Conservation (phyloP, 2,797 vertebrate genomes). For the Notolabrus celidotus region DNA sequence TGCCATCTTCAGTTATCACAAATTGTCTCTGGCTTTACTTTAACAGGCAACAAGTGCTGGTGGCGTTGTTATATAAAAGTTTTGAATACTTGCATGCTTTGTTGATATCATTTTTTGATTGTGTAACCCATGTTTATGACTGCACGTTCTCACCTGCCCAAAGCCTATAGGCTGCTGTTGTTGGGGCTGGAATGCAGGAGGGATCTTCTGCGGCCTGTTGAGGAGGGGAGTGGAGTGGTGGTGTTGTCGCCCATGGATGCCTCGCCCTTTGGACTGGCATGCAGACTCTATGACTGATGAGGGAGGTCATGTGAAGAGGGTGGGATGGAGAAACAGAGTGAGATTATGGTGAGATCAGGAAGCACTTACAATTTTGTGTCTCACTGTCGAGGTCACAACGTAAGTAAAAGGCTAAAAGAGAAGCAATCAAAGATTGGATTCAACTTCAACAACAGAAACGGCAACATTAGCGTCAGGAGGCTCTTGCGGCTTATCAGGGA, state of each 20-base stretch:
- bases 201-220: slow-evolving; percentile 91
- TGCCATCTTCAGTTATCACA: background rate
- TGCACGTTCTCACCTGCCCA: slow-evolving; percentile 89
- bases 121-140: background rate
- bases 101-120: background rate
- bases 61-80: background rate
- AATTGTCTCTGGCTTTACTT: background rate
- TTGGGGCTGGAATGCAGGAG: slow-evolving; percentile 90
- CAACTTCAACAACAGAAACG: slow-evolving; percentile 39
- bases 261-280: slow-evolving; percentile 90
- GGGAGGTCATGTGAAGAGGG: slow-evolving; percentile 19
- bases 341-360: slow-evolving; percentile 4
- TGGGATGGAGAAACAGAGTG: background rate
- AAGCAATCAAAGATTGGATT: slow-evolving; percentile 33
- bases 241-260: slow-evolving; percentile 87
- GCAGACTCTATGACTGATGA: slow-evolving; percentile 82
- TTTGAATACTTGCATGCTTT: background rate
- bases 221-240: slow-evolving; percentile 86
- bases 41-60: background rate
- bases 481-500: slow-evolving; percentile 53
- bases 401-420: slow-evolving; percentile 25
- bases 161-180: slow-evolving; percentile 90
- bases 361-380: background rate
- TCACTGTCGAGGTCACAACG: slow-evolving; percentile 10
- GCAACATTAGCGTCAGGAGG: slow-evolving; percentile 51